Conservation (phyloP, 2,888 invertebrate species). For the Gymnocheta viridis region DNA sequence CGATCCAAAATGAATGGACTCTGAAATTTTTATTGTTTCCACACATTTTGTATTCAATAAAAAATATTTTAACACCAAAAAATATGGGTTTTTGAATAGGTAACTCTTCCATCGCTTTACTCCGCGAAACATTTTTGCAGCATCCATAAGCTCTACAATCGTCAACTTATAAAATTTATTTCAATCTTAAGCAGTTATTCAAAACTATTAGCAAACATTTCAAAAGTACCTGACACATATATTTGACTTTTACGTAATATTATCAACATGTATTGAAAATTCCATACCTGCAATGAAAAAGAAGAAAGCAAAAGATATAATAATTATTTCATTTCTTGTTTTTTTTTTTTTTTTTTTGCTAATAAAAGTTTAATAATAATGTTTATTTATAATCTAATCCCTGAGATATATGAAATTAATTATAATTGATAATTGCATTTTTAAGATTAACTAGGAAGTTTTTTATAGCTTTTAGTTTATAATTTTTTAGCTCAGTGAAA, state of each 20-base stretch:
- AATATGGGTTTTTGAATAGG: too few species aligned
- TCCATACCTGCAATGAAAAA: slow-evolving; percentile 60
- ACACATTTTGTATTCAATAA: too few species aligned
- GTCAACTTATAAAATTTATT: too few species aligned
- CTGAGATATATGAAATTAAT: slow-evolving; percentile 62
- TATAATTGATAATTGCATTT: slow-evolving; percentile 68
- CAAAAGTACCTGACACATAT: neutral
- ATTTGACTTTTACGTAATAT: neutral
- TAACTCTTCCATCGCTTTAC: too few species aligned
- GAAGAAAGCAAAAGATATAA: neutral
- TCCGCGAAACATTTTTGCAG: too few species aligned
- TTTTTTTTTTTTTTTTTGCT: neutral
- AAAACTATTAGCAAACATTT: too few species aligned
- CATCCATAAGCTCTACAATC: too few species aligned
- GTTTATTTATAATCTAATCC: slow-evolving; percentile 51
- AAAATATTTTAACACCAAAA: too few species aligned
- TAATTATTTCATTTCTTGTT: slow-evolving; percentile 15
- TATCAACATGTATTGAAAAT: slow-evolving; percentile 8
- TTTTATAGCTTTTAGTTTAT: slow-evolving; percentile 8
- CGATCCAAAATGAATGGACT: too few species aligned
- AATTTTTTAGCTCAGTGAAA: neutral
- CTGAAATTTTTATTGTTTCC: too few species aligned
- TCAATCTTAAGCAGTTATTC: too few species aligned
- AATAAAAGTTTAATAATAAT: slow-evolving; percentile 35
- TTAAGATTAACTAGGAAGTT: slow-evolving; percentile 52